Percentiles rank a stretch among this genome's conserved stretches.
These are phyloP conservation scores for Grus americana DNA, from an alignment of 2,113 vertebrate species.

Conservation along the genomic window DNA sequence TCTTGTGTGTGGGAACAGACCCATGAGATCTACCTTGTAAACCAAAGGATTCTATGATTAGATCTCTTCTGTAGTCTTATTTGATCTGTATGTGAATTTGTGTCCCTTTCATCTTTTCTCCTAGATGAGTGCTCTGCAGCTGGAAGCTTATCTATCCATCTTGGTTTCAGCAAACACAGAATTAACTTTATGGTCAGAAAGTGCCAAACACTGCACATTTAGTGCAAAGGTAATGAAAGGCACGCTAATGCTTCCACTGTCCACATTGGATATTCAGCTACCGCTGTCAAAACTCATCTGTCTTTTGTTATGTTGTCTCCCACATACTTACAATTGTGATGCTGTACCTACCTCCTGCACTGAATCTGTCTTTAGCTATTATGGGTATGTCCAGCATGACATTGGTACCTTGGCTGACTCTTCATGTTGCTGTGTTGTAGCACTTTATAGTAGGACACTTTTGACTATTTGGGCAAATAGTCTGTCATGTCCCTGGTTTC, in stretches of 20 bases:
- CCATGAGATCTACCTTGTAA: neutral
- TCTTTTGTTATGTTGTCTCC: neutral
- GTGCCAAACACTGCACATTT: neutral
- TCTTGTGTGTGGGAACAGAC: neutral
- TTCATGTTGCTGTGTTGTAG: neutral
- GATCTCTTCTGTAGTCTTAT: neutral
- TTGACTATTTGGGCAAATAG: neutral
- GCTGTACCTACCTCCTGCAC: neutral
- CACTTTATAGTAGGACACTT: neutral
- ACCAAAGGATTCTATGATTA: neutral
- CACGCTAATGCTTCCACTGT: neutral
- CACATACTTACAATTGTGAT: neutral
- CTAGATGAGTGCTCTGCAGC: neutral
- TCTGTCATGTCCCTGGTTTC: neutral
- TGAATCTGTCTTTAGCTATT: neutral
- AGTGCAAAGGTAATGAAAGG: neutral
- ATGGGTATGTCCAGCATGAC: neutral
- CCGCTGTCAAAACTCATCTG: neutral
- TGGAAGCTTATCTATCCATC: conserved; percentile 23
- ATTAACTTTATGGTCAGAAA: conserved; percentile 47
- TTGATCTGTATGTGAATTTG: neutral
- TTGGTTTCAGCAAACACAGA: conserved; percentile 45
- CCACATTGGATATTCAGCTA: neutral
- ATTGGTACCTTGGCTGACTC: neutral
- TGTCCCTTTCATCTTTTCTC: neutral